These are phyloP conservation scores for Tyto alba DNA, from an alignment of 2,113 vertebrate species.

Conservation along the genomic window DNA sequence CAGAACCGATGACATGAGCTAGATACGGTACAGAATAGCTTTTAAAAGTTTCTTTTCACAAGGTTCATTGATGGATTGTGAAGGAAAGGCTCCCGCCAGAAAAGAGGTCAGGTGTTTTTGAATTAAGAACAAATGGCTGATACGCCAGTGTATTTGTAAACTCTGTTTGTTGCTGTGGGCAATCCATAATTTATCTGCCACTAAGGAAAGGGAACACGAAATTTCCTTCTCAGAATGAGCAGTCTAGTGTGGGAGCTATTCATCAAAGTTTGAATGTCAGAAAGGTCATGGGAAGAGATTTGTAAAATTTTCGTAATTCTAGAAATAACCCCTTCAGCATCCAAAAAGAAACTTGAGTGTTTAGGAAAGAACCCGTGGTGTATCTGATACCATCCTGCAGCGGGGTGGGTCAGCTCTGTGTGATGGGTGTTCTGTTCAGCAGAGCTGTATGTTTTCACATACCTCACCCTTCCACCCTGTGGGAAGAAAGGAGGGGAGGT, in stretches of 20 bases:
- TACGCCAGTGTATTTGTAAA: not conserved
- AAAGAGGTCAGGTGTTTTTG: not conserved
- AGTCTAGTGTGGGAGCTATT: slow-evolving; percentile 47
- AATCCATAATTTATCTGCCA: slow-evolving; percentile 30
- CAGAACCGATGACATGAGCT: not conserved
- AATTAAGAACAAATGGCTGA: not conserved
- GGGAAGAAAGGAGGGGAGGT: not conserved
- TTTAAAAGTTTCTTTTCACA: not conserved
- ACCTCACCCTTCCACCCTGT: not conserved
- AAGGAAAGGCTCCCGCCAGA: not conserved
- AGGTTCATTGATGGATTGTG: not conserved
- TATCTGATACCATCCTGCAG: not conserved
- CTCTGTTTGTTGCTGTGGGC: not conserved
- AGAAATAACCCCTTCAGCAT: slow-evolving; percentile 48
- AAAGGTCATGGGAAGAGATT: slow-evolving; percentile 68
- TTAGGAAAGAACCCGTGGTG: not conserved
- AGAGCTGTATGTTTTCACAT: not conserved
- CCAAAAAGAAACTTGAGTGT: not conserved
- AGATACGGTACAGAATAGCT: not conserved
- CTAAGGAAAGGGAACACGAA: slow-evolving; percentile 37
- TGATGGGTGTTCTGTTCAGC: not conserved
- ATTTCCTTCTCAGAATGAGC: slow-evolving; percentile 45
- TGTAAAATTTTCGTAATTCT: slow-evolving; percentile 60
- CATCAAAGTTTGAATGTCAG: slow-evolving; percentile 49
- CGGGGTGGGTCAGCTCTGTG: not conserved